Evolutionary conservation across 1,140 invertebrate species (phyloP).

Genomic region (Melitaea cinxia): DNA sequence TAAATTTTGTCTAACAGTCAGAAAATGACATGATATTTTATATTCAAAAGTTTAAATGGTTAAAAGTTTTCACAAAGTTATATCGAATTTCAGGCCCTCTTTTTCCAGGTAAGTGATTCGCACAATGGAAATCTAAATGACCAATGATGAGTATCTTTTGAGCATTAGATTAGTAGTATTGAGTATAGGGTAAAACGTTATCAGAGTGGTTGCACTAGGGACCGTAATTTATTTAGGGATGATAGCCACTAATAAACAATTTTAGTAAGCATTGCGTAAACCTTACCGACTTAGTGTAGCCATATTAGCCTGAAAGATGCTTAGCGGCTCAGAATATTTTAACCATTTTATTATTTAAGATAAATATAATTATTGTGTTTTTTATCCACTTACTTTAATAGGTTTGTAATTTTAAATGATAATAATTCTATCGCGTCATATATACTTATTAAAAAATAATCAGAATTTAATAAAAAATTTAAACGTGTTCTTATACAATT

Average conservation of each 20-base stretch:
- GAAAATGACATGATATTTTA: background rate
- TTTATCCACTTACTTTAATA: too few species aligned
- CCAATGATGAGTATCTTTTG: background rate
- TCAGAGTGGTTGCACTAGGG: background rate
- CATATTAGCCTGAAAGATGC: too few species aligned
- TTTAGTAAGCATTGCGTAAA: background rate
- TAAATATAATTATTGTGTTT: too few species aligned
- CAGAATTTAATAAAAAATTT: too few species aligned
- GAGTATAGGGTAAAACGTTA: background rate
- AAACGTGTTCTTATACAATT: too few species aligned
- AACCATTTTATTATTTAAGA: too few species aligned
- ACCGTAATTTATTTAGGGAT: slow-evolving; percentile 4
- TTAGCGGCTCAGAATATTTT: too few species aligned
- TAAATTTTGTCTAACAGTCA: background rate
- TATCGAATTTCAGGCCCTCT: background rate
- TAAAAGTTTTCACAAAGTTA: background rate
- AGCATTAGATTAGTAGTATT: background rate
- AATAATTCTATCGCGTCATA: too few species aligned
- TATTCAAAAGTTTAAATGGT: background rate
- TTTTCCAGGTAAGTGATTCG: background rate
- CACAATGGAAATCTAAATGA: background rate
- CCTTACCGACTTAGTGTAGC: background rate
- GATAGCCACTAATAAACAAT: background rate
- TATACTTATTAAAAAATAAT: too few species aligned
- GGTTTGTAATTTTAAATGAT: too few species aligned